Percentiles rank a stretch among this genome's conserved stretches.
phyloP scores from a whole-genome alignment of 2,113 vertebrate genomes.

The Sciurus niger region DNA sequence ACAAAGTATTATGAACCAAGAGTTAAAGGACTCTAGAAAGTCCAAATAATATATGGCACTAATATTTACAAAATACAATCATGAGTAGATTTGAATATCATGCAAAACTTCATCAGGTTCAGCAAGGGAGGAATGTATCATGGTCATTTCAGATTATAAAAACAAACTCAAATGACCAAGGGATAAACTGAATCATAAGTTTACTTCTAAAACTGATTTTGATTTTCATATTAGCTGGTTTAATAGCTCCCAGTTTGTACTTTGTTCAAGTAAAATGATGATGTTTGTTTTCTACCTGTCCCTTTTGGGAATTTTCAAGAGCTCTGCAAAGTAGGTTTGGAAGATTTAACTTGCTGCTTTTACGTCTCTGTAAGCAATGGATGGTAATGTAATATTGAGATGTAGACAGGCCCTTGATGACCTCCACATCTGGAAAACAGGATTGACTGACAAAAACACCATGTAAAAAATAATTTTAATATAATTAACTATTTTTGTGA shows the following conservation, averaged over 20 bases:
- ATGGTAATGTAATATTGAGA: constrained; percentile 89
- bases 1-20: constrained; percentile 31
- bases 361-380: constrained; percentile 87
- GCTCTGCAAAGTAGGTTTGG: constrained; percentile 82
- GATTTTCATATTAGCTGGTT: constrained; percentile 64
- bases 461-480: constrained; percentile 90
- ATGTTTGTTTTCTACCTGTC: constrained; percentile 73
- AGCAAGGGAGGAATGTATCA: neutral
- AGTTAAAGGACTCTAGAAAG: constrained; percentile 74
- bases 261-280: constrained; percentile 48
- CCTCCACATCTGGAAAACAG: constrained; percentile 89
- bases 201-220: constrained; percentile 70
- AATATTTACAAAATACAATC: constrained; percentile 66
- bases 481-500: constrained; percentile 87
- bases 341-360: constrained; percentile 83
- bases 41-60: constrained; percentile 36
- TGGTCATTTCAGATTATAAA: constrained; percentile 54
- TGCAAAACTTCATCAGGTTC: constrained; percentile 51
- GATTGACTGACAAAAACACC: constrained; percentile 87
- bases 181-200: neutral
- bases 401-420: constrained; percentile 89
- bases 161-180: constrained; percentile 62
- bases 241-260: constrained; percentile 64
- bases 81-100: constrained; percentile 34
- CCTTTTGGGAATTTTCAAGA: constrained; percentile 63